Conservation (phyloP, 2,113 vertebrate species). For the Cyphomyrus discorhynchus region DNA sequence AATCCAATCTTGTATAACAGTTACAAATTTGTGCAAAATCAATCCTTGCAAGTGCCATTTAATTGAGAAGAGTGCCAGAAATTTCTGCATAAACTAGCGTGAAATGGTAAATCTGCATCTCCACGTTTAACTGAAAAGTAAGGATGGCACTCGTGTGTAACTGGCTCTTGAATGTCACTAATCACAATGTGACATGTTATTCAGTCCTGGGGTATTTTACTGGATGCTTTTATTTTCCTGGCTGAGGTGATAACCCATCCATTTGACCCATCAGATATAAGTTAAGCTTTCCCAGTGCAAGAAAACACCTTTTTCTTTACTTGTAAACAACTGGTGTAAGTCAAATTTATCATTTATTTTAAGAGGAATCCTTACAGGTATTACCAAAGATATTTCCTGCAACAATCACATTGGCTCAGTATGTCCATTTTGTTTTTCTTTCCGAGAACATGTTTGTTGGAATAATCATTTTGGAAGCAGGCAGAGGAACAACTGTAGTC, state of each 20-base stretch:
- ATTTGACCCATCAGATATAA: neutral
- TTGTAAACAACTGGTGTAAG: neutral
- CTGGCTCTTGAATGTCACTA: neutral
- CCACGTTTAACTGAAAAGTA: neutral
- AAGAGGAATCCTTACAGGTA: neutral
- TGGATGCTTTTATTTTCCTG: neutral
- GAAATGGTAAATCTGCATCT: neutral
- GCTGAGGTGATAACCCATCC: neutral
- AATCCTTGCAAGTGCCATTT: neutral
- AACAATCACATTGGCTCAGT: neutral
- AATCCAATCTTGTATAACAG: neutral
- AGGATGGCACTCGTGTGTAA: neutral
- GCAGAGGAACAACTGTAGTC: neutral
- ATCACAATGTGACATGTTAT: neutral
- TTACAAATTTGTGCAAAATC: neutral
- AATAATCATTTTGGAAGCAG: neutral
- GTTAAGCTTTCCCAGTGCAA: neutral
- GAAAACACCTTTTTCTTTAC: neutral
- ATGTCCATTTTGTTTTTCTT: neutral
- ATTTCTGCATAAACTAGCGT: neutral
- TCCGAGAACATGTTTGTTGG: neutral
- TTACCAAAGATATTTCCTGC: neutral
- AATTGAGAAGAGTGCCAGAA: neutral
- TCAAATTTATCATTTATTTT: neutral
- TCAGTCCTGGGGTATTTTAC: neutral